Percentiles rank a stretch among this genome's conserved stretches.
These are phyloP conservation scores for Aleadryas rufinucha DNA, from an alignment of 2,113 vertebrate species.

Conservation along the genomic window DNA sequence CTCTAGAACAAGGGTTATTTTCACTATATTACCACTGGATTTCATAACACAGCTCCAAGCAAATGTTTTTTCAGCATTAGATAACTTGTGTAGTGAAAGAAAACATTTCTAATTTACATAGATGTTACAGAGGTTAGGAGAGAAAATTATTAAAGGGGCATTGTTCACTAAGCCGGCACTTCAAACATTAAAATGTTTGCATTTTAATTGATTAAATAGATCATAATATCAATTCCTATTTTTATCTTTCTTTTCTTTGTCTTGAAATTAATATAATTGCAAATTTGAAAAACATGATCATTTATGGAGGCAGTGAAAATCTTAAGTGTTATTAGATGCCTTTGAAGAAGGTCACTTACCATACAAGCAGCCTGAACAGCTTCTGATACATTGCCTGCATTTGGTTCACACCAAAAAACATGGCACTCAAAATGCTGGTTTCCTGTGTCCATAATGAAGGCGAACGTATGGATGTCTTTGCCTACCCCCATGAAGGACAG, in stretches of 20 bases:
- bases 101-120: not conserved
- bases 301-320: not conserved
- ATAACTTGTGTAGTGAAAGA: not conserved
- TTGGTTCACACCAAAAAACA: constrained; percentile 95
- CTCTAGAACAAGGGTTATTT: not conserved
- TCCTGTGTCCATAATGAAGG: constrained; percentile 97
- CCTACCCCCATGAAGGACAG: constrained; percentile 98
- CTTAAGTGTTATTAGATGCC: not conserved
- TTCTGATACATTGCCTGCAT: constrained; percentile 91
- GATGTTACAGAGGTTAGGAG: not conserved
- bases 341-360: constrained; percentile 73
- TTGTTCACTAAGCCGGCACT: not conserved
- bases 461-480: constrained; percentile 90
- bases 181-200: not conserved
- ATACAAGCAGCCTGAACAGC: constrained; percentile 97
- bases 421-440: constrained; percentile 97
- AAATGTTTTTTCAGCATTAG: not conserved
- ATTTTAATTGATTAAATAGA: not conserved
- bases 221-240: not conserved
- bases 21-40: not conserved
- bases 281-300: not conserved
- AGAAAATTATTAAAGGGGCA: not conserved
- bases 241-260: not conserved
- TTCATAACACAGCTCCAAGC: not conserved
- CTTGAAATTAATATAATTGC: not conserved